Conservation (phyloP, 2,888 invertebrate genomes). For the Labia minor region DNA sequence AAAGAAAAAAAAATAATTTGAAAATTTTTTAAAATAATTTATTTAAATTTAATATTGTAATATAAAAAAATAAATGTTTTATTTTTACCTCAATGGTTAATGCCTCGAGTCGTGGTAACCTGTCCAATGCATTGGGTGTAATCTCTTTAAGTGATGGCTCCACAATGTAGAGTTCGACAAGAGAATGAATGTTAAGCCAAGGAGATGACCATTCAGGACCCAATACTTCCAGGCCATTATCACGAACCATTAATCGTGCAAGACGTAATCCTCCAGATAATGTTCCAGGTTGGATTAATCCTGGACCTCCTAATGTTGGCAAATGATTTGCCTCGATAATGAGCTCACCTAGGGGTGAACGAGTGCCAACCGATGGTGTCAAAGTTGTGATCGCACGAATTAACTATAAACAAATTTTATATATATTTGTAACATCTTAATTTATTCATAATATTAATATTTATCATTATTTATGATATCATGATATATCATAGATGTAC, state of each 20-base stretch:
- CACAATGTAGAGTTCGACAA: constrained; percentile 74
- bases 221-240: constrained; percentile 70
- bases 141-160: constrained; percentile 70
- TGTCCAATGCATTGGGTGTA: constrained; percentile 65
- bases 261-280: constrained; percentile 66
- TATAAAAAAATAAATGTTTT: neutral
- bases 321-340: constrained; percentile 80
- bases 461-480: no score
- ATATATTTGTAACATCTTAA: no score
- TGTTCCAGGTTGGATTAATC: constrained; percentile 42
- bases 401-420: neutral
- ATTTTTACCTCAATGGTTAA: constrained; percentile 62
- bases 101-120: constrained; percentile 65
- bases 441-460: no score
- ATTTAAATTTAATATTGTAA: no score
- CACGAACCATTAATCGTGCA: constrained; percentile 66
- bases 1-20: neutral
- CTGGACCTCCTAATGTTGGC: constrained; percentile 49
- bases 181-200: constrained; percentile 49
- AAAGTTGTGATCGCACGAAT: neutral
- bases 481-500: no score
- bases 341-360: constrained; percentile 44
- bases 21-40: no score
- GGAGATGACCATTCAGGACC: constrained; percentile 72
- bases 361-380: neutral